A percentile compares a stretch with the other conserved stretches of the same genome.
Conservation (phyloP, 2,888 invertebrate genomes). For the Rhamphomyia laevipes region DNA sequence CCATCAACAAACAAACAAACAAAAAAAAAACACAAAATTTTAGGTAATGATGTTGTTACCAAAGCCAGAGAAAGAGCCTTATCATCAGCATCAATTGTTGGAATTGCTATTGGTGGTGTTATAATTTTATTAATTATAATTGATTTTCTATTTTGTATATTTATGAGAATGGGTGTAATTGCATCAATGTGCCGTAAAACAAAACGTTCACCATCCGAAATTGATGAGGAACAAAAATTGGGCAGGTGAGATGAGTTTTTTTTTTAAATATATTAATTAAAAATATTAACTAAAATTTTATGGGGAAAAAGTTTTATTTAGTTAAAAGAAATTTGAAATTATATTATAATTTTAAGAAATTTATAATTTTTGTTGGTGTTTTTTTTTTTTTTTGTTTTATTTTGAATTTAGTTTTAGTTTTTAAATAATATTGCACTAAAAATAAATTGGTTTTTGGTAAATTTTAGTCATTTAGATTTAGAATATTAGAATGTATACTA, state of each 20-base stretch:
- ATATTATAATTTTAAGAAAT: background rate
- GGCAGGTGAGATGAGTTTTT: constrained; percentile 83
- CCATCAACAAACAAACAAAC: background rate
- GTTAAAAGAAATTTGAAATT: background rate
- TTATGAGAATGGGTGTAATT: constrained; percentile 49
- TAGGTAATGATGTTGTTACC: constrained; percentile 35
- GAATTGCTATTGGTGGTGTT: constrained; percentile 72
- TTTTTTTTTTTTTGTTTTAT: background rate
- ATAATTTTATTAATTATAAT: constrained; percentile 69
- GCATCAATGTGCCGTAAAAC: constrained; percentile 50
- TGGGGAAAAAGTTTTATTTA: background rate
- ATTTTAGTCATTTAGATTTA: too few species aligned
- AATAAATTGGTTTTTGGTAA: background rate
- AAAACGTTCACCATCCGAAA: constrained; percentile 37
- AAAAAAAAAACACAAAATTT: background rate
- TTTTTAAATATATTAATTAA: constrained; percentile 3
- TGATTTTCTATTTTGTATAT: constrained; percentile 72
- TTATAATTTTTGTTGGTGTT: background rate
- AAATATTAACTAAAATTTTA: background rate
- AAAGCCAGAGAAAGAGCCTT: constrained; percentile 30
- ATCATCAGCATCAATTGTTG: constrained; percentile 59
- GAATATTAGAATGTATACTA: too few species aligned
- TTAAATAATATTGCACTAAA: constrained; percentile 32
- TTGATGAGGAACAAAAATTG: constrained; percentile 71
- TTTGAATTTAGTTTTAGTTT: constrained; percentile 1